Percentiles rank a stretch among this genome's conserved stretches.
Evolutionary conservation across 2,113 vertebrate species (phyloP).

Genomic region (Oncorhynchus gorbuscha): DNA sequence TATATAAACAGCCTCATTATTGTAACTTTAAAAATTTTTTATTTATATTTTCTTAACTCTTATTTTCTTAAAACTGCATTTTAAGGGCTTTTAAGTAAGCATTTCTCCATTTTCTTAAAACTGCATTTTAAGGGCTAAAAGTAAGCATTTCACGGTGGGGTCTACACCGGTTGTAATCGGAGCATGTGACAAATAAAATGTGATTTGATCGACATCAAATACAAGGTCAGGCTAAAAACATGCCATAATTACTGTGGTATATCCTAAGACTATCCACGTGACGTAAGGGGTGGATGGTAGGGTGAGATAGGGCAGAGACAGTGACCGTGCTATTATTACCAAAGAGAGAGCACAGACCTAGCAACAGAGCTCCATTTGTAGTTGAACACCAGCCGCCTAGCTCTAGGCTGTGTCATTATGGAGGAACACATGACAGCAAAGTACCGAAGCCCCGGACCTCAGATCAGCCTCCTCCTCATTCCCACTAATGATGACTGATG

Average conservation of each 20-base stretch:
- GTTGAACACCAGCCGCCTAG: neutral
- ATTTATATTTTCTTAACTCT: no score
- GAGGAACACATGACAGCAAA: neutral
- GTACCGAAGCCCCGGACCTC: constrained; percentile 1
- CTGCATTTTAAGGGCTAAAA: no score
- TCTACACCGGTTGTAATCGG: no score
- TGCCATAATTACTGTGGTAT: constrained; percentile 25
- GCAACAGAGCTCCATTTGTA: neutral
- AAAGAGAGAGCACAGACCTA: neutral
- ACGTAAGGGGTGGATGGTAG: constrained; percentile 36
- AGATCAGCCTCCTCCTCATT: constrained; percentile 25
- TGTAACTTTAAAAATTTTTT: no score
- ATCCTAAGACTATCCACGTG: constrained; percentile 10
- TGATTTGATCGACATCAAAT: constrained; percentile 51
- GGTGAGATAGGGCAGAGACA: constrained; percentile 13
- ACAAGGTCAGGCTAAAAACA: constrained; percentile 37
- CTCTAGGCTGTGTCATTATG: neutral
- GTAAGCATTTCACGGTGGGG: no score
- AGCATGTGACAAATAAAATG: no score
- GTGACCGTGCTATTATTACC: constrained; percentile 39
- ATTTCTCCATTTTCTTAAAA: no score
- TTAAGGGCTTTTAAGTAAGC: no score
- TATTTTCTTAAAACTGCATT: no score
- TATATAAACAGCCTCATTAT: no score
- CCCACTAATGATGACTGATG: constrained; percentile 68